Evolutionary conservation across 2,888 invertebrate species (phyloP), one percentile per base, ranked within the genome.

Genomic region (Drosophila neotestacea): DNA sequence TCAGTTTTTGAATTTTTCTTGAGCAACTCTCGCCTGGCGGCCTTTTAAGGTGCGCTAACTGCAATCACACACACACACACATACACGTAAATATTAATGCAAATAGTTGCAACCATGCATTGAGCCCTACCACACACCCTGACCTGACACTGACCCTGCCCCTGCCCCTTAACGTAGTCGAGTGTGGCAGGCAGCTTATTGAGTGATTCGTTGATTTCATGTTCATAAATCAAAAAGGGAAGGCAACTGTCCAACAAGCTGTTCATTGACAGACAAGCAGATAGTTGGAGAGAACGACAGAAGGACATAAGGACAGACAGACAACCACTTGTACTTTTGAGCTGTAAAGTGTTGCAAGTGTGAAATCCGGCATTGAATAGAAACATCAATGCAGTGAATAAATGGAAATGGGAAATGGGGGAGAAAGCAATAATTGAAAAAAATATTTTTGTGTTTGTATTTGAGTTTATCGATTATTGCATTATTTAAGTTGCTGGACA

Each of bases 221-320:
- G 75, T 77, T 70, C 75, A 84, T 84, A 81, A 84, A 84, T 84
- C 86, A 83, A 67, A 64, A 47, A 28, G 47, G 30, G 44, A 70
- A 61, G 48, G 64, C 69, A 67, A 68, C 65, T 67, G 61, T 72
- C 72, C 54, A 59, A 56, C 48, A n/a, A 54, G 36, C 22, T 47
- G 60, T 34, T 36, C 32, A 36, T 32, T 59, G 13, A 46, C 39
- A 36, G 4, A 13, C 47, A 56, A 48, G 27, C 70, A 60, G 46
- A 34, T 28, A 16, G 32, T 6, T 47, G 9, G 42, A 48, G 7
- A 32, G 54, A 30, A 7, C n/a, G 55, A 36, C 39, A 10, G 54
- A 30, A 7, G 16, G 55, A 36, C 39, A 10, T 11, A 5, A 3
- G 22, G 38, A 9, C 9, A 34, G 11, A 44, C 36, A 27, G 44